Conservation (phyloP, 2,797 vertebrate genomes). For the Galaxias olidus region DNA sequence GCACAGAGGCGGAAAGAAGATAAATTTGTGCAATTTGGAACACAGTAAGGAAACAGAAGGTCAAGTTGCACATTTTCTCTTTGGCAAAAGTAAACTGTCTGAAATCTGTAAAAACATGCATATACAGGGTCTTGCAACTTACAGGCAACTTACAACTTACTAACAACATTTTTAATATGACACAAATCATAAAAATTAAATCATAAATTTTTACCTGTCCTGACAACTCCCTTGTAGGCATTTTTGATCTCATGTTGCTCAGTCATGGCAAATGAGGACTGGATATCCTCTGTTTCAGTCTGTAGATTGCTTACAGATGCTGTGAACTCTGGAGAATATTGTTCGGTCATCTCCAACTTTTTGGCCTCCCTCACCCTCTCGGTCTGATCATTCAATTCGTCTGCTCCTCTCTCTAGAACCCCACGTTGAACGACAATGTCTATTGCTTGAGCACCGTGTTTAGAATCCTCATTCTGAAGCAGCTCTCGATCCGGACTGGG, state of each 20-base stretch:
- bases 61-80: too few relatives aligned
- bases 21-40: too few relatives aligned
- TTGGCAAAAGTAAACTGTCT: too few relatives aligned
- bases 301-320: background rate
- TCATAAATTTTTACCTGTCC: conserved; percentile 16
- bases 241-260: background rate
- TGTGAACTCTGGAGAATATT: background rate
- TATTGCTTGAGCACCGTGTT: conserved; percentile 3
- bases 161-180: too few relatives aligned
- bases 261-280: background rate
- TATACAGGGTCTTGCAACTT: too few relatives aligned
- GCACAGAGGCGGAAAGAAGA: too few relatives aligned
- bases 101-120: too few relatives aligned
- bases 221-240: conserved; percentile 3
- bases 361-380: background rate
- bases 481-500: conserved; percentile 9
- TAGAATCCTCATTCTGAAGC: conserved; percentile 6
- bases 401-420: background rate
- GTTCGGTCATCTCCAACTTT: conserved; percentile 1
- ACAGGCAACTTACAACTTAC: too few relatives aligned
- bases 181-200: too few relatives aligned
- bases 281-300: background rate
- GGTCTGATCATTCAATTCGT: background rate
- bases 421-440: background rate
- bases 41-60: too few relatives aligned